Base-by-base conservation (phyloP, 2,888 invertebrate genomes). In the Philaethria dido region DNA sequence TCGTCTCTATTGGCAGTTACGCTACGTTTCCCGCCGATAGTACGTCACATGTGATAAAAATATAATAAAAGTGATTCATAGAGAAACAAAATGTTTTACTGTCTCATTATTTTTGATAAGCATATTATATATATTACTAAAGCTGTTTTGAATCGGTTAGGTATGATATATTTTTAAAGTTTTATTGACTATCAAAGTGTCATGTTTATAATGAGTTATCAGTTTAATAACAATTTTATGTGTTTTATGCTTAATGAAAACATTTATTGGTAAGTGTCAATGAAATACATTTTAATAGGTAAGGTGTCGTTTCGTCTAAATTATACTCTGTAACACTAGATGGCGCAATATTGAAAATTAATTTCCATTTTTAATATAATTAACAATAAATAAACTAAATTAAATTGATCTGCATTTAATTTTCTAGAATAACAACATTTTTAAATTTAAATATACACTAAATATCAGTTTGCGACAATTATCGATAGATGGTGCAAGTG, bases 1-100 rank as follows among this genome's bases (percentile, higher is more conserved):
- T 89, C 82, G 83, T 84, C 78, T 88, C 89, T 90, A 91, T 89
- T 86, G 88, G 81, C 82, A 83, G 78, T 87, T 86, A 86, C 82
- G 85, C 80, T 84, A 80, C 66, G 66, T 73, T 70, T 72, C 64
- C 62, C 44, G 45, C 65, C 81, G 77, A 82, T 80, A 81, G 80
- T 80, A 77, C 72, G 75, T 73, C 79, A 78, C 82, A 70, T 65
- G 69, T 66, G 72, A 75, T 76, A 71, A 70, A 70, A 70, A 16
- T 67, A 57, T 64, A 67, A 70, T 70, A 63, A 65, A 69, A 65
- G 67, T 74, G 69, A 73, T 64, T 73, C 57, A 71, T 74, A 69
- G 66, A 36, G 33, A 63, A 65, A 62, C 47, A 55, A 68, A 36
- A 57, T 44, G 48, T 59, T 66, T 66, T 64, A 65, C 36, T 67